Percentiles rank a stretch among this genome's conserved stretches.
These are phyloP conservation scores for Cryptophagus acutangulus DNA, from an alignment of 2,888 invertebrate genomes.

Conservation along the genomic window DNA sequence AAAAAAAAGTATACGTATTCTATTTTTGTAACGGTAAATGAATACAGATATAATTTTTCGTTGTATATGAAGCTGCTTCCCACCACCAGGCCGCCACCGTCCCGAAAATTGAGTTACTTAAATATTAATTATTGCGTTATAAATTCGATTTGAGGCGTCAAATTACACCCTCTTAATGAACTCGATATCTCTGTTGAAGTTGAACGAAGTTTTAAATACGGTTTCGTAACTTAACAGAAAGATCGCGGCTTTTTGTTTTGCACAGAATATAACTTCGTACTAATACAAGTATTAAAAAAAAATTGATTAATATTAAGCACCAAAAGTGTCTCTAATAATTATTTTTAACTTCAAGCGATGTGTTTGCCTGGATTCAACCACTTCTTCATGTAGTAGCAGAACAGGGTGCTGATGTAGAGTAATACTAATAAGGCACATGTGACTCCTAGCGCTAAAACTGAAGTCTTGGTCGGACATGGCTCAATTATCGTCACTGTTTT, in stretches of 20 bases:
- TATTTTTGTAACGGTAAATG: constrained; percentile 39
- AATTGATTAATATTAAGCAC: constrained; percentile 19
- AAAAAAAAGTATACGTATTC: too few species aligned
- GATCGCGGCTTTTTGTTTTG: constrained; percentile 23
- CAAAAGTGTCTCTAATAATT: constrained; percentile 5
- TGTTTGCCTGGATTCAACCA: constrained; percentile 83
- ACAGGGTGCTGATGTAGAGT: constrained; percentile 84
- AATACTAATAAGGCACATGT: constrained; percentile 86
- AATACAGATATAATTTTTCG: constrained; percentile 13
- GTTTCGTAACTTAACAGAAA: constrained; percentile 37
- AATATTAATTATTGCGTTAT: constrained; percentile 24
- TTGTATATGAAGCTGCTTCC: constrained; percentile 13
- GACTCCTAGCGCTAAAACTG: constrained; percentile 84
- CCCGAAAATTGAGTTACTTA: constrained; percentile 37
- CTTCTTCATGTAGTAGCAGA: constrained; percentile 90
- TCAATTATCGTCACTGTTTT: constrained; percentile 87
- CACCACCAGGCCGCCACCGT: constrained; percentile 40
- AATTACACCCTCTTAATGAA: constrained; percentile 8
- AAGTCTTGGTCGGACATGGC: constrained; percentile 87
- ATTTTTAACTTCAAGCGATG: constrained; percentile 54
- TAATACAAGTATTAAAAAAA: constrained; percentile 11
- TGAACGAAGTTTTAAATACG: constrained; percentile 15
- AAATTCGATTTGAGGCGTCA: constrained; percentile 24
- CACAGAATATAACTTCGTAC: constrained; percentile 15
- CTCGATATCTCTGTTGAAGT: constrained; percentile 12